phyloP scores from a whole-genome alignment of 2,888 invertebrate genomes.

The Leptinotarsa rubiginosa region DNA sequence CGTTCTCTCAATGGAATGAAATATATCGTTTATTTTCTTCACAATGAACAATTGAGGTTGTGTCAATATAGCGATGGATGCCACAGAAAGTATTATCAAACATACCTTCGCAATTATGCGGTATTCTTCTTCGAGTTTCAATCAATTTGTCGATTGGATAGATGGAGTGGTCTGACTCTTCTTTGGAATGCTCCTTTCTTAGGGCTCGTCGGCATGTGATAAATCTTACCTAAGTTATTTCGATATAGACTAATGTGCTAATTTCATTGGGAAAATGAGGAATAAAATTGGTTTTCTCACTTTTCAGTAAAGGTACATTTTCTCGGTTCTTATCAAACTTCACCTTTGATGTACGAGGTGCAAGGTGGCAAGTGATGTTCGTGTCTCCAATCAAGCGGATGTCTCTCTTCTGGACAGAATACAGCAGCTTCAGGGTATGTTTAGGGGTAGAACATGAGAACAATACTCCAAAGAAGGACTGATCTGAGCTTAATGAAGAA shows the following conservation, averaged over 20 bases:
- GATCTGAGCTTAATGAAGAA: no score
- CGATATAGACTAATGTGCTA: not conserved
- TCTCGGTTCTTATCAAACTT: no score
- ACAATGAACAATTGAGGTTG: not conserved
- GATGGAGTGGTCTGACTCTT: not conserved
- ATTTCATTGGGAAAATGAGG: not conserved
- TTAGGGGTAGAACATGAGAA: no score
- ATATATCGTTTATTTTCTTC: conserved; percentile 15
- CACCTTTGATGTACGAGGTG: no score
- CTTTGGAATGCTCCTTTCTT: not conserved
- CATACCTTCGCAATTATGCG: conserved; percentile 17
- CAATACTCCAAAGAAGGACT: no score
- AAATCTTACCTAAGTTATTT: not conserved
- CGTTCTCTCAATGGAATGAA: conserved; percentile 12
- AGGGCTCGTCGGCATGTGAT: not conserved
- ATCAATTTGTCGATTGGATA: conserved; percentile 7
- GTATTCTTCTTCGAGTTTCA: conserved; percentile 10
- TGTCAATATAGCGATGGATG: conserved; percentile 8
- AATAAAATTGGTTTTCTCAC: not conserved
- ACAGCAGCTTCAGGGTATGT: no score
- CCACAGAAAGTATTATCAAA: conserved; percentile 4
- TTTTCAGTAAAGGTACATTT: not conserved
- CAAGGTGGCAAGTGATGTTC: no score
- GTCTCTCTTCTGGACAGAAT: no score
- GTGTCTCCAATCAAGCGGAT: no score